These are phyloP conservation scores for Platyscapa corneri DNA, from an alignment of 1,140 invertebrate genomes.

Conservation along the genomic window DNA sequence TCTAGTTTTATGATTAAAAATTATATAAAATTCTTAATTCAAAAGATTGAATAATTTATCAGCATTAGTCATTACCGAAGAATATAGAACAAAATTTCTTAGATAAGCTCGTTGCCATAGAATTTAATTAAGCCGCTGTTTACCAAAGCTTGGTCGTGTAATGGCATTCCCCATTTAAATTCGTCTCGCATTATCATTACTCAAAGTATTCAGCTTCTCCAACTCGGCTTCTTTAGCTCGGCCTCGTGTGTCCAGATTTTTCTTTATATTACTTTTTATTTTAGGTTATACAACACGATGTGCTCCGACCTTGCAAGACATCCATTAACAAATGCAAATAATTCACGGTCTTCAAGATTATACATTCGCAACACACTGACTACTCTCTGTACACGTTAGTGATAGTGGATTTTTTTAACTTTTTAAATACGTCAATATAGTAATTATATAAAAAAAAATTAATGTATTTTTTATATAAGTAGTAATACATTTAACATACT, in stretches of 20 bases:
- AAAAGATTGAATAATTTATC: constrained; percentile 26
- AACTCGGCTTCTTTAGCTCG: neutral
- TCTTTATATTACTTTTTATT: constrained; percentile 8
- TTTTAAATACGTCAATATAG: constrained; percentile 17
- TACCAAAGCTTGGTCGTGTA: constrained; percentile 13
- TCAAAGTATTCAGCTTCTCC: neutral
- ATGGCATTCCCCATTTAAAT: constrained; percentile 24
- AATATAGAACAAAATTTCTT: constrained; percentile 27
- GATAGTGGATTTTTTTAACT: constrained; percentile 13
- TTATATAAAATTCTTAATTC: neutral
- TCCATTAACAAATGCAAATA: constrained; percentile 50
- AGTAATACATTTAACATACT: too few relatives aligned
- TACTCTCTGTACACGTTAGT: neutral
- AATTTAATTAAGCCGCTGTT: constrained; percentile 44
- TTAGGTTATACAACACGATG: constrained; percentile 11
- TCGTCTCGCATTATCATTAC: constrained; percentile 34
- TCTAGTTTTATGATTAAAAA: neutral
- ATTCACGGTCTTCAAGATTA: constrained; percentile 40
- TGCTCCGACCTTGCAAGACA: neutral
- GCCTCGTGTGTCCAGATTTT: constrained; percentile 25
- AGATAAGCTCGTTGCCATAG: constrained; percentile 8
- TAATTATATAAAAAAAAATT: constrained; percentile 1
- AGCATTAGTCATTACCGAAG: neutral
- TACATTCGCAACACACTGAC: neutral
- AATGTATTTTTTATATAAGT: neutral